These are phyloP conservation scores for Sprattus sprattus DNA, from an alignment of 2,113 vertebrate species.

Conservation along the genomic window DNA sequence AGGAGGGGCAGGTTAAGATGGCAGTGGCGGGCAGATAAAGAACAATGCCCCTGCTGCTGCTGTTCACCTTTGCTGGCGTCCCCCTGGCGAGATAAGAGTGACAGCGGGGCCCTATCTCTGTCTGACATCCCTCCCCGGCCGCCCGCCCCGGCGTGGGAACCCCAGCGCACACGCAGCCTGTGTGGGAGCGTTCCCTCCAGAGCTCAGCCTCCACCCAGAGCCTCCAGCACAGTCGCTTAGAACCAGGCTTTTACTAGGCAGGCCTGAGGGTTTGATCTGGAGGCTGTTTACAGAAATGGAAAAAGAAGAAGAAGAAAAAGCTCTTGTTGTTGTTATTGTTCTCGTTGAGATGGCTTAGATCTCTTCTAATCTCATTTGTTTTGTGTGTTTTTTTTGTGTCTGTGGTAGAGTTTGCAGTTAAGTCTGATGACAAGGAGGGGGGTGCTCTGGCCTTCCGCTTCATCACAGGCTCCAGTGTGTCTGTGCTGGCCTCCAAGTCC, in stretches of 20 bases:
- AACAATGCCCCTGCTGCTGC: constrained; percentile 37
- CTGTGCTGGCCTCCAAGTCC: constrained; percentile 89
- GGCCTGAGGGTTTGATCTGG: neutral
- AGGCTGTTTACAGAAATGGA: neutral
- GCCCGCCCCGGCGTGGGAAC: constrained; percentile 18
- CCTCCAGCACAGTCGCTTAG: neutral
- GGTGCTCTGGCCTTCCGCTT: constrained; percentile 86
- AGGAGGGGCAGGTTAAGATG: constrained; percentile 30
- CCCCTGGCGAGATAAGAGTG: constrained; percentile 45
- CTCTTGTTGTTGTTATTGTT: neutral
- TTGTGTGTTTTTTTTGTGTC: neutral
- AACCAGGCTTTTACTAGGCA: neutral
- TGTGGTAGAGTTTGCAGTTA: constrained; percentile 79
- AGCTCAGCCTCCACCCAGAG: neutral
- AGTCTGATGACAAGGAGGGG: constrained; percentile 81
- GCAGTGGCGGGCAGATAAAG: constrained; percentile 46
- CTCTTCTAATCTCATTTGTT: neutral
- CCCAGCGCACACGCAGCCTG: neutral
- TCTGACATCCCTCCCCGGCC: constrained; percentile 48
- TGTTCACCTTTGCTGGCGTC: constrained; percentile 49
- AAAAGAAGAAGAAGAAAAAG: neutral
- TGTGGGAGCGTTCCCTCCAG: neutral
- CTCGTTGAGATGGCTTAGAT: neutral
- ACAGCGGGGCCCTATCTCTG: constrained; percentile 42
- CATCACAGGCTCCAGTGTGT: constrained; percentile 81